Base-by-base conservation (phyloP, 1,140 invertebrate species). In the Dendroctonus valens region DNA sequence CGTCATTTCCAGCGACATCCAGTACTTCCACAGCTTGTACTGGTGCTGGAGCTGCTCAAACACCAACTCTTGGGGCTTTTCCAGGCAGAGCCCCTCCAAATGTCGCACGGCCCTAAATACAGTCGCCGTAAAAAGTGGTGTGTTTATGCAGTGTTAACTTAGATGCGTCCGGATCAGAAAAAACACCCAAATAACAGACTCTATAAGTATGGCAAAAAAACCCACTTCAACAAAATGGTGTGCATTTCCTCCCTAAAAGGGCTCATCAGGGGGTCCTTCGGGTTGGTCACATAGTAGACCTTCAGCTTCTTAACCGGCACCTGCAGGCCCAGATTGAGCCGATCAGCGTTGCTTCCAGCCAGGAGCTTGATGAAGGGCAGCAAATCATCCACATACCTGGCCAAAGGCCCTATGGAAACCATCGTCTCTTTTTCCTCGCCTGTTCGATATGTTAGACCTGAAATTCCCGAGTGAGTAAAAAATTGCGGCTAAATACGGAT, bases 371-470 rank as follows among this genome's bases (percentile, higher is more conserved):
- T 79, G 46, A 92, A 79, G 6, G 90, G 89, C 42, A 81, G 72
- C 37, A 95, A 79, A 81, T 97, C 94, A 64, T 83, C 83, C 38
- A 89, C 85, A 75, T 88, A 87, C 63, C 89, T 86, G 63, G 87
- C 86, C 76, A 97, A 87, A 0, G 93, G 91, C 11, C 95, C 95
- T 41, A 84, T 87, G 61, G 82, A 80, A 6, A 87, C 86, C 83
- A 89, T 89, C 0, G 87, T 84, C 9, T 83, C 69, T 42, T 72
- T 73, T 69, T 83, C 85, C 63, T 83, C 80, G 11, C 84, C 81
- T 3, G 79, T 80, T 60, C 87, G 80, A 40, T 86, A 83, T 44
- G 86, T 86, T 69, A 87, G 81, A 0, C 87, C 88, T 75, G 80
- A 54, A 54, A 50, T n/a, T 1, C 3, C 11, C 26, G 7, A 51